Percentiles rank a stretch among this genome's conserved stretches.
Conservation (phyloP, 2,888 invertebrate species). For the Dendrolimus pini region DNA sequence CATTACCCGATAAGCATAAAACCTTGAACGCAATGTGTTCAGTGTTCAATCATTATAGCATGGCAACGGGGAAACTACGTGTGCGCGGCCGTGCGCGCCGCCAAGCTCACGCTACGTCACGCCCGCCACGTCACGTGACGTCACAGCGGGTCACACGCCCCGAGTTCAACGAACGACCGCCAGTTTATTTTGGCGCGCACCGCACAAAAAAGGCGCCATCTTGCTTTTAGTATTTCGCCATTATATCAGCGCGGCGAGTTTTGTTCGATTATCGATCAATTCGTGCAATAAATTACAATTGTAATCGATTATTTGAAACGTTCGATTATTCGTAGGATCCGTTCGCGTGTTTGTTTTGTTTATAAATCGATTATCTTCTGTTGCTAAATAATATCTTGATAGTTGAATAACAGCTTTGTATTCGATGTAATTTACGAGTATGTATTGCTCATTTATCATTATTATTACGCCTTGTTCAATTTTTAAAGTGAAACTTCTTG, state of each 20-base stretch:
- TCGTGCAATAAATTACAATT: constrained; percentile 23
- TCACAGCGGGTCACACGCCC: constrained; percentile 40
- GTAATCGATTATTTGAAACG: constrained; percentile 13
- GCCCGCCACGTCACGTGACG: constrained; percentile 49
- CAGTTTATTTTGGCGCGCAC: constrained; percentile 64
- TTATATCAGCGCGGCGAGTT: constrained; percentile 20
- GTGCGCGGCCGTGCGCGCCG: constrained; percentile 14
- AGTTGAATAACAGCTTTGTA: neutral
- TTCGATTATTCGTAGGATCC: constrained; percentile 14
- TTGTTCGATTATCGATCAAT: constrained; percentile 24
- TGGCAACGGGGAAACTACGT: neutral
- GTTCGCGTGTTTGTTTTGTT: neutral
- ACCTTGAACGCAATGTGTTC: constrained; percentile 44
- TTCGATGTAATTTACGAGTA: too few relatives aligned
- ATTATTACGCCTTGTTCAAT: too few relatives aligned
- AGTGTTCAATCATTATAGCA: constrained; percentile 37
- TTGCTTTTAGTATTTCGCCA: constrained; percentile 37
- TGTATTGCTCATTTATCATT: too few relatives aligned
- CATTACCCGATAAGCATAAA: constrained; percentile 32
- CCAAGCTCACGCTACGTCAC: constrained; percentile 45
- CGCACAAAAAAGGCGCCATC: constrained; percentile 47
- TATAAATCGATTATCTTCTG: constrained; percentile 2
- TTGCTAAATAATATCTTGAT: neutral
- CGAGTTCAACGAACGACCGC: constrained; percentile 67
- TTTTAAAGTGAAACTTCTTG: too few relatives aligned